Percentiles rank a stretch among this genome's conserved stretches.
Conservation (phyloP, 1,140 invertebrate genomes). For the Aphelenchoides avenae region DNA sequence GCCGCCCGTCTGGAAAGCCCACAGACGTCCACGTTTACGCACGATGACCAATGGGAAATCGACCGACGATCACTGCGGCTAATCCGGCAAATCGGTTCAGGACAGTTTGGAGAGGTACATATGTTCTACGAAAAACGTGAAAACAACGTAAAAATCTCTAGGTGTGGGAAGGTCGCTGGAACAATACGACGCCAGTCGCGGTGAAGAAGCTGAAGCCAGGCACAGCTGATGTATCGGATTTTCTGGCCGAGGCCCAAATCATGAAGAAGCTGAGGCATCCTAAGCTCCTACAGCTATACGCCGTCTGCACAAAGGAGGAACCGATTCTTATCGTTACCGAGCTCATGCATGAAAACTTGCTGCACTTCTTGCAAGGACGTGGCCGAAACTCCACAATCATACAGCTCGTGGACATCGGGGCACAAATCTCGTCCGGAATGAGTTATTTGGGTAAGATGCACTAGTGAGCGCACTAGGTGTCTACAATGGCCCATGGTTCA, state of each 20-base stretch:
- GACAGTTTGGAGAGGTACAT: slow-evolving; percentile 83
- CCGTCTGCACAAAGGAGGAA: slow-evolving; percentile 94
- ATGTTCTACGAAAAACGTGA: too few relatives aligned
- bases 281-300: slow-evolving; percentile 96
- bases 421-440: slow-evolving; percentile 98
- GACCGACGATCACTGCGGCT: slow-evolving; percentile 89
- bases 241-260: slow-evolving; percentile 94
- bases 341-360: slow-evolving; percentile 64
- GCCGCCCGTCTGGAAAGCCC: slow-evolving; percentile 90
- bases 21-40: slow-evolving; percentile 88
- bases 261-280: slow-evolving; percentile 94
- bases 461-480: too few relatives aligned
- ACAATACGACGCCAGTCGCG: slow-evolving; percentile 94
- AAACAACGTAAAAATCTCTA: slow-evolving; percentile 19
- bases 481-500: too few relatives aligned
- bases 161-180: slow-evolving; percentile 97
- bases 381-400: slow-evolving; percentile 81
- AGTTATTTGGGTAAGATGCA: slow-evolving; percentile 96
- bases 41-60: slow-evolving; percentile 99
- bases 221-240: slow-evolving; percentile 93
- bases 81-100: slow-evolving; percentile 90
- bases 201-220: slow-evolving; percentile 97
- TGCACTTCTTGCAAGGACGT: slow-evolving; percentile 65
- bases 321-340: slow-evolving; percentile 99
- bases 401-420: slow-evolving; percentile 93